These are phyloP conservation scores for Apodemia mormo DNA, from an alignment of 2,888 invertebrate genomes.

Conservation along the genomic window DNA sequence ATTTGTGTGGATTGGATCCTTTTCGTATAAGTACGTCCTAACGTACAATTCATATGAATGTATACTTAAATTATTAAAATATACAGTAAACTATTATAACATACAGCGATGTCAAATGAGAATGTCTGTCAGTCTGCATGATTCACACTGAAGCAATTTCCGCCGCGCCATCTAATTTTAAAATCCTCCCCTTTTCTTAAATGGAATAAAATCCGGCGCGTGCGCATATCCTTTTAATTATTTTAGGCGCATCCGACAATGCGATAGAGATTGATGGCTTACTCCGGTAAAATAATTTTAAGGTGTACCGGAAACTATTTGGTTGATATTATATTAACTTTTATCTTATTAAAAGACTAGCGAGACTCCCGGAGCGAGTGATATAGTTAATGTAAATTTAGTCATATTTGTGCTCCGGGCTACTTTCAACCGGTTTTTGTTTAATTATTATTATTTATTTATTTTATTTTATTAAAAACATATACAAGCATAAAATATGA, in stretches of 20 bases:
- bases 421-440: too few species aligned
- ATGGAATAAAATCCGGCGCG: slow-evolving; percentile 75
- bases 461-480: too few species aligned
- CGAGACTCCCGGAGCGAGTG: too few species aligned
- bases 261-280: slow-evolving; percentile 40
- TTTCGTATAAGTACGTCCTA: too few species aligned
- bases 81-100: slow-evolving; percentile 18
- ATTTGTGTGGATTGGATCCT: too few species aligned
- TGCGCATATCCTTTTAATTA: slow-evolving; percentile 67
- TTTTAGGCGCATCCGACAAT: slow-evolving; percentile 57
- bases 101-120: slow-evolving; percentile 23
- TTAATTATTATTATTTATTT: too few species aligned
- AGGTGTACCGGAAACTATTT: slow-evolving; percentile 24
- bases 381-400: too few species aligned
- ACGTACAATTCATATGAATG: too few species aligned
- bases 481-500: too few species aligned
- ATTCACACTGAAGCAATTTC: slow-evolving; percentile 72
- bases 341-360: not conserved
- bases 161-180: slow-evolving; percentile 73
- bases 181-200: slow-evolving; percentile 62
- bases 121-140: slow-evolving; percentile 43
- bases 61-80: not conserved
- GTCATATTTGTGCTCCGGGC: too few species aligned
- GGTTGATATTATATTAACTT: not conserved
- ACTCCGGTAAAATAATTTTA: slow-evolving; percentile 30